Conservation (phyloP, 2,888 invertebrate genomes). For the Lydus trimaculatus region DNA sequence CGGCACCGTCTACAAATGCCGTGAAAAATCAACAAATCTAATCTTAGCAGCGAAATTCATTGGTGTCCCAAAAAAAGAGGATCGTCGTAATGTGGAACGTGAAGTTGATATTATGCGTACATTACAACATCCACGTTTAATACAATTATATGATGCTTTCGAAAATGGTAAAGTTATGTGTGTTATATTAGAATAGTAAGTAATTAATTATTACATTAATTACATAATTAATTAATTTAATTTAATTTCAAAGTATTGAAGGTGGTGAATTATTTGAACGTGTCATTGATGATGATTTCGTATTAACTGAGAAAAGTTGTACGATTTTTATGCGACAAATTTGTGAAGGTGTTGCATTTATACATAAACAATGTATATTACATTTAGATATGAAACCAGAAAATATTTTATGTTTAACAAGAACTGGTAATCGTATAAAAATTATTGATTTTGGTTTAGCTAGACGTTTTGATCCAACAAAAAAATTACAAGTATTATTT, state of each 20-base stretch:
- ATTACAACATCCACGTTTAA: constrained; percentile 92
- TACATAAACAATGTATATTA: constrained; percentile 93
- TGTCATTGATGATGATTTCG: constrained; percentile 97
- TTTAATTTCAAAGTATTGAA: constrained; percentile 79
- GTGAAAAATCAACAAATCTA: constrained; percentile 80
- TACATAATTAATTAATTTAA: background rate
- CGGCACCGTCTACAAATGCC: constrained; percentile 94
- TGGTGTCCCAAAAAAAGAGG: constrained; percentile 83
- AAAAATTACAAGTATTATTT: constrained; percentile 92
- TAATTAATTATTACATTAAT: constrained; percentile 48
- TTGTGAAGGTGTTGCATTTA: constrained; percentile 97
- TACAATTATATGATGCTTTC: constrained; percentile 97
- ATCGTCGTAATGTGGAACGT: constrained; percentile 89
- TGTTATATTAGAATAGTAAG: constrained; percentile 97
- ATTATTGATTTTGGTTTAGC: constrained; percentile 99
- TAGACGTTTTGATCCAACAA: constrained; percentile 87
- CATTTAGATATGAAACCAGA: constrained; percentile 99
- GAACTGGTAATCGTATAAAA: constrained; percentile 97
- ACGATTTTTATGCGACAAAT: constrained; percentile 98
- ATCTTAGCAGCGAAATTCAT: constrained; percentile 94
- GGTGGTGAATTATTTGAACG: constrained; percentile 99
- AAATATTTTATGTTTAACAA: constrained; percentile 95
- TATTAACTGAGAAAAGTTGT: constrained; percentile 95
- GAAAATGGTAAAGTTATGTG: constrained; percentile 94
- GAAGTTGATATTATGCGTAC: constrained; percentile 97